Conservation (phyloP, 37 sponge, comb jelly and placozoan genomes). For the Aplysina aerophoba region DNA sequence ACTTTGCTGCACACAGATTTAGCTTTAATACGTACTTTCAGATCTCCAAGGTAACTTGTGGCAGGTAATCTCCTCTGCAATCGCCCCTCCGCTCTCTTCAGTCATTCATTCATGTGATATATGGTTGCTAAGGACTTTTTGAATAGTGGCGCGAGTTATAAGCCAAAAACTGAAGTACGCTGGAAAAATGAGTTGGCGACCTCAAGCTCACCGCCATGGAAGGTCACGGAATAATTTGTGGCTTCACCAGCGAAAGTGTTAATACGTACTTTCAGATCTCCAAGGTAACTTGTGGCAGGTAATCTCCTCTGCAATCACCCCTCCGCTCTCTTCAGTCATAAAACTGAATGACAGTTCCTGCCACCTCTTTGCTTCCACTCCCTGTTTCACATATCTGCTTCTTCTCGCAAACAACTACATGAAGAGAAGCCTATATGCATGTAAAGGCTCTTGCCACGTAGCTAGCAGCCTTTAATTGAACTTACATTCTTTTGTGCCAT, state of each 20-base stretch:
- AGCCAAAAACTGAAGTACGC: too few species aligned
- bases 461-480: neutral
- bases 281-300: conserved; percentile 19
- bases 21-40: neutral
- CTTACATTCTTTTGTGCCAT: conserved; percentile 19
- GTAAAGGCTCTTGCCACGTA: neutral
- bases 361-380: conserved; percentile 9
- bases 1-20: too few species aligned
- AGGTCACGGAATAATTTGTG: too few species aligned
- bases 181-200: too few species aligned
- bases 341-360: conserved; percentile 7
- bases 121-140: too few species aligned
- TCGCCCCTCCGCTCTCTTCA: conserved; percentile 25
- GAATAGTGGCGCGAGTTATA: too few species aligned
- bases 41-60: conserved; percentile 30
- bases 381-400: neutral
- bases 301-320: conserved; percentile 13
- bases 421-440: neutral
- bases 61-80: conserved; percentile 10
- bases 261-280: conserved; percentile 21
- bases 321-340: conserved; percentile 33
- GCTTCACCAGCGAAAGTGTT: too few species aligned
- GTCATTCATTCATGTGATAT: too few species aligned
- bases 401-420: conserved; percentile 20
- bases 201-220: too few species aligned